Conservation (phyloP, 2,888 invertebrate species). For the Tubiluchus corallicola region DNA sequence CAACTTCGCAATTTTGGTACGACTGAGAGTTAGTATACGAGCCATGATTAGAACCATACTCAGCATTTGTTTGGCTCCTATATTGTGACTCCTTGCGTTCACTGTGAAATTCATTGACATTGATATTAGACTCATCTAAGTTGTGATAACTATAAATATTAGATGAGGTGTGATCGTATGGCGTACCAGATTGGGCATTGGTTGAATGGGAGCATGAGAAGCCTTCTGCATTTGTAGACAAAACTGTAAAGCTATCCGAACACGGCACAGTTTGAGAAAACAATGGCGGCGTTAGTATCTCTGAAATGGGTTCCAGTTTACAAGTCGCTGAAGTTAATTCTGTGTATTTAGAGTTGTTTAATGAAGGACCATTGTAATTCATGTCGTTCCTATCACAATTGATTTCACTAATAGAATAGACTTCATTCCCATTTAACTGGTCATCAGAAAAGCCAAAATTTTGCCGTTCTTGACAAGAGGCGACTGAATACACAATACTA, state of each 20-base stretch:
- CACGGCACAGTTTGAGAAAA: constrained; percentile 12
- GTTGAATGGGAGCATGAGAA: constrained; percentile 11
- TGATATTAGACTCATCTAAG: neutral
- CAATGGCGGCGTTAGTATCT: constrained; percentile 35
- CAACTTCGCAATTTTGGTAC: constrained; percentile 8
- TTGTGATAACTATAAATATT: no score
- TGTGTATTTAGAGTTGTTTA: neutral
- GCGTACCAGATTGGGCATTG: constrained; percentile 9
- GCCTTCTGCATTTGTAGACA: no score
- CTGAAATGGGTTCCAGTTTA: constrained; percentile 50
- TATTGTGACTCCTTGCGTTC: no score
- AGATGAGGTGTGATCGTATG: constrained; percentile 1
- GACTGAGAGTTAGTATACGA: constrained; percentile 9
- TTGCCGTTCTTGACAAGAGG: neutral
- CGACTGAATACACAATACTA: no score
- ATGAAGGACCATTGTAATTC: no score
- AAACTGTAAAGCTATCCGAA: constrained; percentile 11
- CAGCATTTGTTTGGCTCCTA: no score
- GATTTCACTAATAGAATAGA: no score
- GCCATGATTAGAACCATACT: no score
- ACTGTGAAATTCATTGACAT: neutral
- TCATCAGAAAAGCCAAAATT: neutral
- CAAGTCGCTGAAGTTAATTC: constrained; percentile 39
- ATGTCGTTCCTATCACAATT: no score
- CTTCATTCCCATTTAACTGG: constrained; percentile 1